Conservation (phyloP, 2,113 vertebrate species). For the Eulemur rufifrons region DNA sequence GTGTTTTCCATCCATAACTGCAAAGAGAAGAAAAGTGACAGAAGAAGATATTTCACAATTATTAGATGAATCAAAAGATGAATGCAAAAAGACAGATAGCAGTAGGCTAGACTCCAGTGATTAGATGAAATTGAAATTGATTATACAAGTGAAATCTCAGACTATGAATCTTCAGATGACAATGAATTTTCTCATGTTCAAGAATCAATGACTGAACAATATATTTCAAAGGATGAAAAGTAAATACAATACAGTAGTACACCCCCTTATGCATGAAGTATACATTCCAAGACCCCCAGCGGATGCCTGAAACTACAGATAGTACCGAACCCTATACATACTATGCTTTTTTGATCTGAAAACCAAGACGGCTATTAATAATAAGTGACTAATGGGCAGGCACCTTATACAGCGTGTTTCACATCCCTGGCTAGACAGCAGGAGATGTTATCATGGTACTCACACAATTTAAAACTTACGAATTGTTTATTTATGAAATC, state of each 20-base stretch:
- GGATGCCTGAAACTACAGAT: neutral
- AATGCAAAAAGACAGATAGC: neutral
- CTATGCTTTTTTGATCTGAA: neutral
- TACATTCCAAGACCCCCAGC: neutral
- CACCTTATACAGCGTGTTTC: neutral
- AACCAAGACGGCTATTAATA: neutral
- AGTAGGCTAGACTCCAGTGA: neutral
- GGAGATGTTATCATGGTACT: neutral
- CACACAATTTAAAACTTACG: neutral
- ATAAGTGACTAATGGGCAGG: neutral
- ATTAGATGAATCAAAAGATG: conserved; percentile 3
- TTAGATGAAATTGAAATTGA: conserved; percentile 24
- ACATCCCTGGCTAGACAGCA: neutral
- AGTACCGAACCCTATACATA: neutral
- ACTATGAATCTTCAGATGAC: neutral
- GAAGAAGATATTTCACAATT: neutral
- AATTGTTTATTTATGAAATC: neutral
- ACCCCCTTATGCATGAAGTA: neutral
- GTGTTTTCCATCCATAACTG: neutral
- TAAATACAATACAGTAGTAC: neutral
- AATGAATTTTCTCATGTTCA: neutral
- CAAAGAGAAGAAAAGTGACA: conserved; percentile 12
- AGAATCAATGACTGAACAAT: neutral
- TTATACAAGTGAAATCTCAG: neutral
- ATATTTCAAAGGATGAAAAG: neutral